A percentile compares a stretch with the other conserved stretches of the same genome.
Evolutionary conservation across 2,888 invertebrate species (phyloP).

Genomic region (Andricus curvator): DNA sequence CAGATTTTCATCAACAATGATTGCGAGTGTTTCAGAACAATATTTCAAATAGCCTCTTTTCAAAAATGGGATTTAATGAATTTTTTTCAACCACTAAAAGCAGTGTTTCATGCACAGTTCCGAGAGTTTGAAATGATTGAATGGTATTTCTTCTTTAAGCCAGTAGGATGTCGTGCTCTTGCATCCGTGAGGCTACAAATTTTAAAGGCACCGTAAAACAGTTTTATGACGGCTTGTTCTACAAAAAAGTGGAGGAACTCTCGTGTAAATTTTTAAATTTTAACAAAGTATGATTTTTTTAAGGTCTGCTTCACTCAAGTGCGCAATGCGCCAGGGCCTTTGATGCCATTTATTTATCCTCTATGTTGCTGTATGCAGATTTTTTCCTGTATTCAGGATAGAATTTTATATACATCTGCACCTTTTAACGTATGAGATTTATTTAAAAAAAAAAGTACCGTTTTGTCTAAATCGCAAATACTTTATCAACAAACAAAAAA

Average conservation of each 20-base stretch:
- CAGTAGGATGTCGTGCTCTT: background rate
- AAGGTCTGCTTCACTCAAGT: slow-evolving; percentile 9
- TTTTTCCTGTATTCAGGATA: background rate
- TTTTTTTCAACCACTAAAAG: background rate
- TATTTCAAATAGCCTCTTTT: too few species aligned
- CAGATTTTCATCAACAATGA: too few species aligned
- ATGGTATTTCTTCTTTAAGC: slow-evolving; percentile 7
- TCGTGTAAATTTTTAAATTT: slow-evolving; percentile 1
- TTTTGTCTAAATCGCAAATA: too few species aligned
- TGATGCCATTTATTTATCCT: background rate
- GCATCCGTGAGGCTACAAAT: background rate
- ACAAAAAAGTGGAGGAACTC: background rate
- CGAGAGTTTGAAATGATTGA: background rate
- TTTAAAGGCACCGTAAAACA: slow-evolving; percentile 2
- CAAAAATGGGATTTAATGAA: too few species aligned
- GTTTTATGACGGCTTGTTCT: background rate
- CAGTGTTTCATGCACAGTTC: background rate
- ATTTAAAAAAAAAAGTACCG: too few species aligned
- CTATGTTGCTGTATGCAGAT: background rate
- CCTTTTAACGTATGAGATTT: too few species aligned
- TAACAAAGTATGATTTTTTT: background rate
- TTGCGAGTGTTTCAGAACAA: too few species aligned
- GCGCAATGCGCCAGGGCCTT: background rate
- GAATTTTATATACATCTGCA: slow-evolving; percentile 1
- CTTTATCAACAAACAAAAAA: background rate